Percentiles rank a stretch among this genome's conserved stretches.
Evolutionary conservation across 1,140 invertebrate species (phyloP).

Genomic region (Liolophura sinensis): DNA sequence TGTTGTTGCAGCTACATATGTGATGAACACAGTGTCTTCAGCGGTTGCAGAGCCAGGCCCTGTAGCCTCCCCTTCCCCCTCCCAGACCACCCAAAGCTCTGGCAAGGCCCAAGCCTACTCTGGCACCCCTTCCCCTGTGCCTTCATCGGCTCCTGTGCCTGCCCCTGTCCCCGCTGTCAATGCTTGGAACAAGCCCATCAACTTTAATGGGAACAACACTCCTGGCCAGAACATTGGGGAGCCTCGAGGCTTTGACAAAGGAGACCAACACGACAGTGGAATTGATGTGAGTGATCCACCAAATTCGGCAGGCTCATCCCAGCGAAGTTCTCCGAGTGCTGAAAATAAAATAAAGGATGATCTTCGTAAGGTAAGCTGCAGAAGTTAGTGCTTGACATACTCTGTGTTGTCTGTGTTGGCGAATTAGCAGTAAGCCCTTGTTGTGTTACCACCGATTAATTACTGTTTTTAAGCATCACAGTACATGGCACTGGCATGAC

Average conservation of each 20-base stretch:
- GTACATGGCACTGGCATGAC: too few relatives aligned
- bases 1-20: too few relatives aligned
- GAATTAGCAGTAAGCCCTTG: too few relatives aligned
- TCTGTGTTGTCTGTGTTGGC: too few relatives aligned
- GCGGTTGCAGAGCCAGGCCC: too few relatives aligned
- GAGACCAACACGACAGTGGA: slow-evolving; percentile 62
- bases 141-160: slow-evolving; percentile 33
- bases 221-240: slow-evolving; percentile 11
- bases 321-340: slow-evolving; percentile 61
- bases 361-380: not conserved
- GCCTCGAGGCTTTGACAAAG: slow-evolving; percentile 43
- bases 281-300: slow-evolving; percentile 63
- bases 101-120: too few relatives aligned
- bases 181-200: slow-evolving; percentile 85
- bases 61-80: too few relatives aligned
- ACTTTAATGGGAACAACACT: slow-evolving; percentile 37
- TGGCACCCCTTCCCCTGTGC: too few relatives aligned
- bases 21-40: too few relatives aligned
- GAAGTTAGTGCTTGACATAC: not conserved
- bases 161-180: slow-evolving; percentile 73
- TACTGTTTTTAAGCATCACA: too few relatives aligned
- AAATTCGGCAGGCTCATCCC: slow-evolving; percentile 60
- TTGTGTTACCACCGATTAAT: too few relatives aligned
- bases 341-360: slow-evolving; percentile 51
- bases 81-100: too few relatives aligned